phyloP scores from a whole-genome alignment of 2,797 vertebrate species.

The Myripristis jacobus region DNA sequence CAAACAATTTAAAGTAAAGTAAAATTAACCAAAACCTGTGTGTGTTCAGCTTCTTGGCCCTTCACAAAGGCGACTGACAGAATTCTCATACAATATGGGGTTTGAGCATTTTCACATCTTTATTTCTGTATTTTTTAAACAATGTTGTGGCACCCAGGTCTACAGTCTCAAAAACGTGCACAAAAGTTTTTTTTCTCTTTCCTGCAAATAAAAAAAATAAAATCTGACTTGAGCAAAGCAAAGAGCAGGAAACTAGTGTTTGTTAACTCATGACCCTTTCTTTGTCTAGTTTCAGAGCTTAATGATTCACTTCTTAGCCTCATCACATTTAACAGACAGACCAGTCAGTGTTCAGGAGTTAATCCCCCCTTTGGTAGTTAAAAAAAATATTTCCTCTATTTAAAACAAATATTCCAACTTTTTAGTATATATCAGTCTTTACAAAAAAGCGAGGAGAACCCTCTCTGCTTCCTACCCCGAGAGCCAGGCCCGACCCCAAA shows the following conservation, averaged over 20 bases:
- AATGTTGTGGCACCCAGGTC: constrained; percentile 84
- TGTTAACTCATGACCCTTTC: constrained; percentile 77
- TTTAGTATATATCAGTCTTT: constrained; percentile 83
- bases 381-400: constrained; percentile 84
- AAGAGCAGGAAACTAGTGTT: constrained; percentile 84
- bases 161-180: constrained; percentile 86
- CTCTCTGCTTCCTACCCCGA: constrained; percentile 72
- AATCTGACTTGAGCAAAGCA: constrained; percentile 80
- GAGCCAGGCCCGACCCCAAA: constrained; percentile 60
- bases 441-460: constrained; percentile 79
- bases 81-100: constrained; percentile 52
- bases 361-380: constrained; percentile 79
- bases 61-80: constrained; percentile 3
- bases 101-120: constrained; percentile 84
- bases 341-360: constrained; percentile 76
- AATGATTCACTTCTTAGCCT: constrained; percentile 71
- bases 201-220: constrained; percentile 84
- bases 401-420: constrained; percentile 85
- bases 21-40: constrained; percentile 51
- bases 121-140: constrained; percentile 83
- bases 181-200: constrained; percentile 74
- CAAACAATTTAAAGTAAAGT: constrained; percentile 76
- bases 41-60: background rate
- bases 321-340: constrained; percentile 74
- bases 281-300: constrained; percentile 78